A percentile compares a stretch with the other conserved stretches of the same genome.
These are phyloP conservation scores for Macrotrachela quadricornifera DNA, from an alignment of 1,140 invertebrate species.

Conservation along the genomic window DNA sequence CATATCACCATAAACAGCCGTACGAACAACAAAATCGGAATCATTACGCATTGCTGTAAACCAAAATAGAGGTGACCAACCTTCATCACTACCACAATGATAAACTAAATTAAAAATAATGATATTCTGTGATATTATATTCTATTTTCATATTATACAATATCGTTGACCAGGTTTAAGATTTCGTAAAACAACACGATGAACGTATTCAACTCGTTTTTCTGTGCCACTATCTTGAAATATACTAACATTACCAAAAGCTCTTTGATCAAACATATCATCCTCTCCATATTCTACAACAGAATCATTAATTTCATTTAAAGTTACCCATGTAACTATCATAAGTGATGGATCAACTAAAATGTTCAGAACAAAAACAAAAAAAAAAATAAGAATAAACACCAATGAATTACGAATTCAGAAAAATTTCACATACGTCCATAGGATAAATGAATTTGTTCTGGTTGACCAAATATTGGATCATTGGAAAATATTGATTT, in stretches of 20 bases:
- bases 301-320: conserved; percentile 43
- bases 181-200: conserved; percentile 41
- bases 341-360: conserved; percentile 25
- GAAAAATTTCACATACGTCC: conserved; percentile 27
- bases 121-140: no score
- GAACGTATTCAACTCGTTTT: conserved; percentile 52
- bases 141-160: conserved; percentile 34
- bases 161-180: conserved; percentile 41
- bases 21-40: conserved; percentile 47
- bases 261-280: conserved; percentile 24
- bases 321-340: conserved; percentile 70
- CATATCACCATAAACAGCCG: conserved; percentile 74
- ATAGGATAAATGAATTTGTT: conserved; percentile 45
- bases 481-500: no score
- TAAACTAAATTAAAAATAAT: conserved; percentile 33
- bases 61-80: conserved; percentile 55
- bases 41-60: conserved; percentile 42
- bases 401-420: no score
- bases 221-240: conserved; percentile 58
- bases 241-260: conserved; percentile 38
- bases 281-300: conserved; percentile 51
- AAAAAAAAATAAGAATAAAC: no score
- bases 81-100: conserved; percentile 49
- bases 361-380: no score
- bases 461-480: conserved; percentile 38